Evolutionary conservation across 1,140 invertebrate species (phyloP), one percentile per base, ranked within the genome.

Genomic region (Dicyema japonicum): DNA sequence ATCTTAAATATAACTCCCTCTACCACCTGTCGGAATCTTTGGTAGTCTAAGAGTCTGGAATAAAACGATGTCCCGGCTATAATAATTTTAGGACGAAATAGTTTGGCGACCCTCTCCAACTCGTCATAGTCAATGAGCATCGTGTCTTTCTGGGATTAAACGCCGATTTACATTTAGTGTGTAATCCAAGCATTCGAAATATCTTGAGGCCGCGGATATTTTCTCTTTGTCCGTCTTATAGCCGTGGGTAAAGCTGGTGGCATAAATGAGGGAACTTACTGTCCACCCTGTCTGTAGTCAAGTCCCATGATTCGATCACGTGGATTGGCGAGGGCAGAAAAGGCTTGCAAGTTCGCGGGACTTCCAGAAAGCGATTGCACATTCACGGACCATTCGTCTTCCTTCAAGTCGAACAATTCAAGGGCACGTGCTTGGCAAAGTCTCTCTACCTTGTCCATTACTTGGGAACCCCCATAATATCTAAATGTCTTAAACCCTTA

Each of bases 111-210:
- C 37, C 68, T 61, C 5, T 65, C 63, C 21, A 92, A 47, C 39
- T 65, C 63, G 28, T 85, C 72, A 42, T 92, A 92, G 49, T 92
- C 72, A 31, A 94, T 88, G 0, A 75, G 43, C 15, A 78, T 80
- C 9, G 70, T 78, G 27, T 53, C 40, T 2, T 66, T 60, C 42
- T 47, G 46, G 1, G 31, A 5, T n/a, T n/a, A n/a, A n/a, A n/a
- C n/a, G n/a, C n/a, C n/a, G n/a, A n/a, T 42, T 41, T 38, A 47
- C 45, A 46, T 85, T 50, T 0, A 30, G 7, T n/a, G 11, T 82
- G 39, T 88, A 88, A 2, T 74, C 74, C 69, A 82, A 72, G 15
- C 72, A 78, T 54, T 88, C 75, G 41, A 88, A 88, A 54, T 78
- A 88, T 22, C 82, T 69, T 0, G 76, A 78, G 1, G 75, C 76